These are phyloP conservation scores for Capitella teleta DNA, from an alignment of 1,140 invertebrate genomes.

Conservation along the genomic window DNA sequence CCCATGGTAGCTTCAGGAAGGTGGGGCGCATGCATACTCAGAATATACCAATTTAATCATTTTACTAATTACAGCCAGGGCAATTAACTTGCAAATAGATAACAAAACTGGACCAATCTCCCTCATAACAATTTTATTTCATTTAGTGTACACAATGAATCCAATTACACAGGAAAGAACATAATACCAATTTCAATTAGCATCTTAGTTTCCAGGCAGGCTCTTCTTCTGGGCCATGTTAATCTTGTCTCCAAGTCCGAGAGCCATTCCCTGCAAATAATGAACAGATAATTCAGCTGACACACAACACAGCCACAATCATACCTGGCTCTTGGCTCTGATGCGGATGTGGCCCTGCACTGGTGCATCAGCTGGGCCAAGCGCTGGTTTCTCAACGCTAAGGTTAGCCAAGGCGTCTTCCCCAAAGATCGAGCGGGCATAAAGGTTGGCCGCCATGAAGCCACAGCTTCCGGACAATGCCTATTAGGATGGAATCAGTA, in stretches of 20 bases:
- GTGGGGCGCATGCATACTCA: no score
- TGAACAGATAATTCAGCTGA: slow-evolving; percentile 2
- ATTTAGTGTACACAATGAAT: no score
- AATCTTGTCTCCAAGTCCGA: slow-evolving; percentile 92
- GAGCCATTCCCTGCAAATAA: slow-evolving; percentile 75
- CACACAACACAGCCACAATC: neutral
- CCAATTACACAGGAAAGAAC: no score
- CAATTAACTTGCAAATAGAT: no score
- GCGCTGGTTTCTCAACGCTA: slow-evolving; percentile 88
- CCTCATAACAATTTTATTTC: no score
- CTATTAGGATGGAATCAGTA: slow-evolving; percentile 95
- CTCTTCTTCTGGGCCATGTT: slow-evolving; percentile 66
- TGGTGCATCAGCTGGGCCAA: slow-evolving; percentile 65
- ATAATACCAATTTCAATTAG: no score
- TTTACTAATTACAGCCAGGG: no score
- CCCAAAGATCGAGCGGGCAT: slow-evolving; percentile 96
- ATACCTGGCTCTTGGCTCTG: slow-evolving; percentile 89
- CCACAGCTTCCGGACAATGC: slow-evolving; percentile 91
- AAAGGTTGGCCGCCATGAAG: slow-evolving; percentile 98
- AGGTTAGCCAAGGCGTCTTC: slow-evolving; percentile 98
- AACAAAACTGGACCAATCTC: no score
- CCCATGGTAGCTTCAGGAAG: no score
- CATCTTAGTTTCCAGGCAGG: neutral
- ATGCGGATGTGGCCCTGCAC: slow-evolving; percentile 95
- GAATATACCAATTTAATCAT: no score